phyloP scores from a whole-genome alignment of 2,797 vertebrate genomes.

The Gymnocypris eckloni region DNA sequence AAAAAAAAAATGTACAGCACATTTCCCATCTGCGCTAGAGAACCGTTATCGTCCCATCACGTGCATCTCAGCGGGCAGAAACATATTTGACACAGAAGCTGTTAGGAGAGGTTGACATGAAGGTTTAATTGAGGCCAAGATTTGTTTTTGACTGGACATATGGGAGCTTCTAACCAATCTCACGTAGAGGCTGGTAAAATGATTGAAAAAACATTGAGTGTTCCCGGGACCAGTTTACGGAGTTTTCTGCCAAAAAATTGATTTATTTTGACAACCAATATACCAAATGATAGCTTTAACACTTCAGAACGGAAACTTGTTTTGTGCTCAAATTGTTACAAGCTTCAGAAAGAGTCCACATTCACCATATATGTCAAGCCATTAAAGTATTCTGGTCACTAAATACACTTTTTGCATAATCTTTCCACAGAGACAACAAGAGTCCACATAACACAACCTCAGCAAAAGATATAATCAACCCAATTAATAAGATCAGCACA shows the following conservation, averaged over 20 bases:
- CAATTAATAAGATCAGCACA: constrained; percentile 25
- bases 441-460: not conserved
- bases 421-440: not conserved
- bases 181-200: constrained; percentile 1
- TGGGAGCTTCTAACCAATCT: constrained; percentile 2
- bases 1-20: constrained; percentile 31
- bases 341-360: not conserved
- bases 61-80: constrained; percentile 66
- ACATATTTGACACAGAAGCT: constrained; percentile 62
- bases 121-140: constrained; percentile 64
- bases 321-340: not conserved
- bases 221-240: not conserved
- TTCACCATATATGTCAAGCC: not conserved
- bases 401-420: not conserved
- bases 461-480: constrained; percentile 2
- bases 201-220: not conserved
- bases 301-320: not conserved
- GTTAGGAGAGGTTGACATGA: constrained; percentile 33
- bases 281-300: not conserved
- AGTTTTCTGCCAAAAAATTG: not conserved
- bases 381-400: not conserved
- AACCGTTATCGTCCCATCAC: constrained; percentile 60
- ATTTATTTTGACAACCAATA: not conserved
- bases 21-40: constrained; percentile 59
- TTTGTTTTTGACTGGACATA: constrained; percentile 5